Percentiles rank a stretch among this genome's conserved stretches.
Conservation (phyloP, 2,888 invertebrate genomes). For the Zygaena filipendulae region DNA sequence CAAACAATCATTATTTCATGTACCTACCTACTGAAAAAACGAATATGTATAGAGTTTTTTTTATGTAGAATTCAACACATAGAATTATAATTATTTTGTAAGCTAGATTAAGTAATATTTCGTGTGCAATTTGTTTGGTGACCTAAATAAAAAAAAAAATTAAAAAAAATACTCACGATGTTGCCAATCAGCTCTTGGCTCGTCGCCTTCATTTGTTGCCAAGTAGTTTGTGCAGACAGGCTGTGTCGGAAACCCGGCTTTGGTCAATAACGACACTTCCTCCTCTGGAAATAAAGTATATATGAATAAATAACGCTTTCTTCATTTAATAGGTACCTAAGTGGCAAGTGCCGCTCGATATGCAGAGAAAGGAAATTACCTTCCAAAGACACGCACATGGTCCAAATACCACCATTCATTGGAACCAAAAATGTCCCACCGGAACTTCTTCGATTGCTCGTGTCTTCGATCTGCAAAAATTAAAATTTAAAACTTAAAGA, state of each 20-base stretch:
- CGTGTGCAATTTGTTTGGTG: no score
- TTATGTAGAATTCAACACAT: no score
- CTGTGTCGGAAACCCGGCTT: slow-evolving; percentile 74
- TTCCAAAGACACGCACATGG: slow-evolving; percentile 83
- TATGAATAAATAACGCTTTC: no score
- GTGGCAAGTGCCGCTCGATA: no score
- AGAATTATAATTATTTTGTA: no score
- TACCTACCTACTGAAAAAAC: no score
- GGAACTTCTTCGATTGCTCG: slow-evolving; percentile 42
- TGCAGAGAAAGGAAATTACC: no score
- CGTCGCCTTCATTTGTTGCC: slow-evolving; percentile 77
- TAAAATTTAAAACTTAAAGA: neutral
- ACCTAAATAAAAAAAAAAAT: no score
- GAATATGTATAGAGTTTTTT: no score
- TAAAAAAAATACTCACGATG: slow-evolving; percentile 77
- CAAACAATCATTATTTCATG: no score
- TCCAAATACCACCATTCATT: slow-evolving; percentile 94
- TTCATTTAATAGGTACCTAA: no score
- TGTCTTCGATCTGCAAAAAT: slow-evolving; percentile 49
- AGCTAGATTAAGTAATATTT: no score
- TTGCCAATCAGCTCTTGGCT: slow-evolving; percentile 83
- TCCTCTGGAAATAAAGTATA: slow-evolving; percentile 68
- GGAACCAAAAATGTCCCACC: slow-evolving; percentile 80
- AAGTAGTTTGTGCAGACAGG: slow-evolving; percentile 85
- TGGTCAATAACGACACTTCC: slow-evolving; percentile 74